Base-by-base conservation (phyloP, 2,113 vertebrate genomes). In the Antennarius striatus region DNA sequence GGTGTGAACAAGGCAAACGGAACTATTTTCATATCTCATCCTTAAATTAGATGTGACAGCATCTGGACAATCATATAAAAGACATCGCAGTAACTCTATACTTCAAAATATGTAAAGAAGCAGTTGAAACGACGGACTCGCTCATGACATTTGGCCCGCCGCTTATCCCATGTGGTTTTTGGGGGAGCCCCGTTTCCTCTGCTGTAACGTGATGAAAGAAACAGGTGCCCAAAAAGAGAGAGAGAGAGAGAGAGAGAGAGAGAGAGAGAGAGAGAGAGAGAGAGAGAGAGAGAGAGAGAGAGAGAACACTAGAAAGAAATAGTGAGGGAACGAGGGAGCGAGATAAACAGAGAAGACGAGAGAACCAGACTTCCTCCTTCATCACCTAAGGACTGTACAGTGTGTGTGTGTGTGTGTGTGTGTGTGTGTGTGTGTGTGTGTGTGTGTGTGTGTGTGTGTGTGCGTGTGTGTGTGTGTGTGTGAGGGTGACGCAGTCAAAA, bases 171-270 rank as follows among this genome's bases (percentile, higher is more conserved):
- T 56, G 36, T 66, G 76, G 56, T 11, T 1, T 45, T 13, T 0
- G 39, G 76, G 73, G 67, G 84, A 79, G n/a, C 75, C 51, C 58
- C 71, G 14, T 16, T 77, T 63, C 68, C 57, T 69, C 52, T 32
- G 52, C 22, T 15, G 63, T 0, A 6, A 64, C 14, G 15, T 86
- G 76, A 90, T 87, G 71, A 72, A 57, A 76, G 77, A 87, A 91
- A 73, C 88, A 90, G 86, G 82, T 74, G 70, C 15, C 57, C 15
- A n/a, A 42, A 54, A 48, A 14, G 4, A 56, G 59, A 28, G 12
- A 49, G 50, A 53, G 42, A 43, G 42, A 9, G 42, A 11, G 10
- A 3, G 42, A 43, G 42, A 11, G 16, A 52, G 47, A 52, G 42
- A 43, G 42, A 9, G 42, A 11, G 10, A 3, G 42, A 43, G 42